phyloP scores from a whole-genome alignment of 2,888 invertebrate species.

The Parasteatoda lunata region DNA sequence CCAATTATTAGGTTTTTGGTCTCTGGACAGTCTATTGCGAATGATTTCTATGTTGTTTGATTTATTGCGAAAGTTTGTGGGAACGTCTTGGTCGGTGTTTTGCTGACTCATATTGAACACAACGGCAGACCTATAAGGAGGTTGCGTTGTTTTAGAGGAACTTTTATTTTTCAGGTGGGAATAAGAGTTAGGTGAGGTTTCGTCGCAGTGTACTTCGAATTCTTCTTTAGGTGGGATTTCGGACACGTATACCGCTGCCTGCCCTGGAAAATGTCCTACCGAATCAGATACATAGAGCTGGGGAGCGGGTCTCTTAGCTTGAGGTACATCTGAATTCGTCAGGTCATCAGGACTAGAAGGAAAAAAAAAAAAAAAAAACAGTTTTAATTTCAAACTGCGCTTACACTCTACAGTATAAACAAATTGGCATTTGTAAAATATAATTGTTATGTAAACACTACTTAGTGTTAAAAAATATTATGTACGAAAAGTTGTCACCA shows the following conservation, averaged over 20 bases:
- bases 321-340: slow-evolving; percentile 53
- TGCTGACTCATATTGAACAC: slow-evolving; percentile 36
- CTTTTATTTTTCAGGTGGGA: slow-evolving; percentile 33
- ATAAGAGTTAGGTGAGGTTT: slow-evolving; percentile 39
- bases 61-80: slow-evolving; percentile 31
- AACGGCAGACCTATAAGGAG: slow-evolving; percentile 42
- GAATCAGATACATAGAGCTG: slow-evolving; percentile 55
- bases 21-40: slow-evolving; percentile 48
- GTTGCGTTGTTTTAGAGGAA: slow-evolving; percentile 8
- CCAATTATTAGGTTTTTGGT: slow-evolving; percentile 48
- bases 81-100: slow-evolving; percentile 21
- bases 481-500: too few species aligned
- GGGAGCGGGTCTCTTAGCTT: slow-evolving; percentile 52
- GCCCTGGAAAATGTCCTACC: slow-evolving; percentile 47
- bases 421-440: too few species aligned
- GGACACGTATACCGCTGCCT: slow-evolving; percentile 58
- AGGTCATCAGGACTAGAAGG: slow-evolving; percentile 46
- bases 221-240: slow-evolving; percentile 60
- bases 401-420: too few species aligned
- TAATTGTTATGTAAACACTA: too few species aligned
- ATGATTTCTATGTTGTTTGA: slow-evolving; percentile 60
- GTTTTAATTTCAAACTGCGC: too few species aligned
- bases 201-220: slow-evolving; percentile 52
- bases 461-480: too few species aligned
- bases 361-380: neutral